phyloP scores from a whole-genome alignment of 2,113 vertebrate species.

The Ailurus styani region DNA sequence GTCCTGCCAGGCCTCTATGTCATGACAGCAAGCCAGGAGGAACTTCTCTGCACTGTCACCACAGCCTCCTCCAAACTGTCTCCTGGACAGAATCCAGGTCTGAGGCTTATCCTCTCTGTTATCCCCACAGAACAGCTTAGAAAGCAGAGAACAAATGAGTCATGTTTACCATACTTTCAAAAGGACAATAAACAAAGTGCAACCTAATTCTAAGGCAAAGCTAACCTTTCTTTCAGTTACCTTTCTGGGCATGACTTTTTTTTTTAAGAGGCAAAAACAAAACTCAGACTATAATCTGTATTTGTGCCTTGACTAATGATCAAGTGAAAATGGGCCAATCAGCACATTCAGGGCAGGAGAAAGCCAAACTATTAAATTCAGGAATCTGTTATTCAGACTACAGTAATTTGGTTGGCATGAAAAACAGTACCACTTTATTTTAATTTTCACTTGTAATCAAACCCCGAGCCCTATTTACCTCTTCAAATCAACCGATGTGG shows the following conservation, averaged over 20 bases:
- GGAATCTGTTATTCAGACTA: background rate
- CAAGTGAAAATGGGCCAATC: background rate
- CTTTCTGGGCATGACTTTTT: background rate
- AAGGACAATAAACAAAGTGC: background rate
- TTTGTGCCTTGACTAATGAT: background rate
- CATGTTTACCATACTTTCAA: background rate
- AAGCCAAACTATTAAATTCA: background rate
- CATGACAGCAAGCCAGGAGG: background rate
- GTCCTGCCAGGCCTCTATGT: background rate
- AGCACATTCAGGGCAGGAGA: background rate
- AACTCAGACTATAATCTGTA: background rate
- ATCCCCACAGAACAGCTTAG: background rate
- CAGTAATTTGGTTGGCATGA: background rate
- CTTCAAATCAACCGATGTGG: background rate
- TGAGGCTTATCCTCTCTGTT: background rate
- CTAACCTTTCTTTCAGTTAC: background rate
- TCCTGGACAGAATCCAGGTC: background rate
- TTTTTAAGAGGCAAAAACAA: background rate
- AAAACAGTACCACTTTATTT: background rate
- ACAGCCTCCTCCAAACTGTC: background rate
- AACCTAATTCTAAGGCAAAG: background rate
- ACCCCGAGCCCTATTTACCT: background rate
- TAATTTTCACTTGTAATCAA: conserved; percentile 27
- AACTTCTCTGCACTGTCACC: background rate
- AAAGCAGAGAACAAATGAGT: background rate